Percentiles rank a stretch among this genome's conserved stretches.
These are phyloP conservation scores for Gymnothorax javanicus DNA, from an alignment of 2,797 vertebrate species.

Conservation along the genomic window DNA sequence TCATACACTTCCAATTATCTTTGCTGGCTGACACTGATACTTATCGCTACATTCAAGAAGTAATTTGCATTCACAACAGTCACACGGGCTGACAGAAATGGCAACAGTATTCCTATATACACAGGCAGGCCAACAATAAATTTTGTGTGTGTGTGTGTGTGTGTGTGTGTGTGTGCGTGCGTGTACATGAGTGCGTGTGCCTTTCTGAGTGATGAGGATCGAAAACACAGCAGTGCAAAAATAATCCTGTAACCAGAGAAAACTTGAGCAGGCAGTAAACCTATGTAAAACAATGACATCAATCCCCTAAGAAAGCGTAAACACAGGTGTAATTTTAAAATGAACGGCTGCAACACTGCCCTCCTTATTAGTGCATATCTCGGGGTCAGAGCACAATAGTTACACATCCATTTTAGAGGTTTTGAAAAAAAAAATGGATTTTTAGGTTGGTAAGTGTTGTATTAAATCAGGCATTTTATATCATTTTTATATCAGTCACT, in stretches of 20 bases:
- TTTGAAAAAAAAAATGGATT: no score
- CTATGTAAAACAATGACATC: background rate
- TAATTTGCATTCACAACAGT: background rate
- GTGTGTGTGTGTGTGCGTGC: background rate
- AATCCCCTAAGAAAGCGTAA: background rate
- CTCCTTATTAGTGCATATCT: background rate
- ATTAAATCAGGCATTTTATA: no score
- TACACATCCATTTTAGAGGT: no score
- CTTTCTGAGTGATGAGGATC: background rate
- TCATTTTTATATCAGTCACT: no score
- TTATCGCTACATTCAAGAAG: background rate
- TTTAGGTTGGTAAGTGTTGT: no score
- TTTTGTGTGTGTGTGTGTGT: conserved; percentile 12
- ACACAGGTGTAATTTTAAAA: background rate
- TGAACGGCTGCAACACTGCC: background rate
- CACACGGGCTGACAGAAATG: background rate
- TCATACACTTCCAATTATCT: background rate
- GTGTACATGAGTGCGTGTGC: background rate
- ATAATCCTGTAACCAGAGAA: background rate
- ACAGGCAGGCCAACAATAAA: background rate
- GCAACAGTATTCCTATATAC: conserved; percentile 1
- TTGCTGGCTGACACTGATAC: background rate
- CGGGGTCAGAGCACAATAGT: no score
- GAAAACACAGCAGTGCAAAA: background rate
- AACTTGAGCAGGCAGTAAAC: background rate